A percentile compares a stretch with the other conserved stretches of the same genome.
Evolutionary conservation across 2,113 vertebrate genomes (phyloP).

Genomic region (Bubo blakistoni): DNA sequence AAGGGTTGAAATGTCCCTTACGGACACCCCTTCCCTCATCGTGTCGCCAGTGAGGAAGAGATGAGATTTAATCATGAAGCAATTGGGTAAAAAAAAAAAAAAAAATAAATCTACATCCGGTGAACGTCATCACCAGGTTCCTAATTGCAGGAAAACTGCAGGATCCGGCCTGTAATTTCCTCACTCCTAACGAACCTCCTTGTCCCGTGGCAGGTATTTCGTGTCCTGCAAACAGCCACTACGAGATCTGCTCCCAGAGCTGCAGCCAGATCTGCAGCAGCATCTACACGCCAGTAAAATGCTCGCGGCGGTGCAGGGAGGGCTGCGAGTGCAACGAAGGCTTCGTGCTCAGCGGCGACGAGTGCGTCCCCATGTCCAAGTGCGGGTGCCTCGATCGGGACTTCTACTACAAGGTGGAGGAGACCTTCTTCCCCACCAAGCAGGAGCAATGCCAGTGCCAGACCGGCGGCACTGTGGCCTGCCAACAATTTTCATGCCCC

Average conservation of each 20-base stretch:
- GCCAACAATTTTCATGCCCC: slow-evolving; percentile 55
- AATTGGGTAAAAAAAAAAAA: too few species aligned
- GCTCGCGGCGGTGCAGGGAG: not conserved
- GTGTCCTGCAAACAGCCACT: slow-evolving; percentile 34
- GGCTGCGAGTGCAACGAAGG: not conserved
- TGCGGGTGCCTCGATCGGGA: slow-evolving; percentile 74
- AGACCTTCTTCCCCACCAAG: slow-evolving; percentile 61
- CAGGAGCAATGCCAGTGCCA: slow-evolving; percentile 51
- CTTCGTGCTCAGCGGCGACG: slow-evolving; percentile 62
- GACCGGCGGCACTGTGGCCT: slow-evolving; percentile 39
- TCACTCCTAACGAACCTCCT: not conserved
- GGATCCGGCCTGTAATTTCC: not conserved
- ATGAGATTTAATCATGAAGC: fast-evolving
- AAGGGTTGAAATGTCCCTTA: not conserved
- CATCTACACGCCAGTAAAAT: not conserved
- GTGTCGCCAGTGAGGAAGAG: not conserved
- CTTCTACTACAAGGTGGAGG: slow-evolving; percentile 60
- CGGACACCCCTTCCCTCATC: not conserved
- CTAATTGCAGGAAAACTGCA: not conserved
- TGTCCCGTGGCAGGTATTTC: not conserved
- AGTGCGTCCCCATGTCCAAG: slow-evolving; percentile 66
- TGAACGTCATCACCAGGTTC: not conserved
- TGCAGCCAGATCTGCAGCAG: not conserved
- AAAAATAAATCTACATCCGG: not conserved
- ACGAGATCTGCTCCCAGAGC: not conserved